phyloP scores from a whole-genome alignment of 92 coral and sea anemone species.

The Micromussa lordhowensis region DNA sequence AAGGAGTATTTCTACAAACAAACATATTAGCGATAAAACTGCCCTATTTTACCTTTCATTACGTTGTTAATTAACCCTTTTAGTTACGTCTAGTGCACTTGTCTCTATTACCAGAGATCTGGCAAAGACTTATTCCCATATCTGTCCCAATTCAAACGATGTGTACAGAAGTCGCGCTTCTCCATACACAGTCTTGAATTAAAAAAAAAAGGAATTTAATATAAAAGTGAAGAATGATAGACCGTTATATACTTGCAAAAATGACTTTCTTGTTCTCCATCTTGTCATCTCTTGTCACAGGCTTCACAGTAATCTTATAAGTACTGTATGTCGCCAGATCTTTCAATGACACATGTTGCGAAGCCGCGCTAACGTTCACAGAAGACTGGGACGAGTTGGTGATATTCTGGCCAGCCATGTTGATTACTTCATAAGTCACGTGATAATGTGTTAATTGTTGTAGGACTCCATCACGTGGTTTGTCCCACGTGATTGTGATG shows the following conservation, averaged over 20 bases:
- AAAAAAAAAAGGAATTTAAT: too few relatives aligned
- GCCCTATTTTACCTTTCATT: too few relatives aligned
- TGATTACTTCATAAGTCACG: constrained; percentile 53
- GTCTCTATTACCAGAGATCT: too few relatives aligned
- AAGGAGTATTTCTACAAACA: too few relatives aligned
- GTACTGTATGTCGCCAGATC: constrained; percentile 53
- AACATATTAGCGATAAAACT: too few relatives aligned
- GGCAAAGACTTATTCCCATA: too few relatives aligned
- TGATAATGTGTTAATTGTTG: constrained; percentile 56
- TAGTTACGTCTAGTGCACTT: too few relatives aligned
- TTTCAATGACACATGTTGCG: constrained; percentile 27
- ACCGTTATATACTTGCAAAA: constrained; percentile 47
- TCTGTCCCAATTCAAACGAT: too few relatives aligned
- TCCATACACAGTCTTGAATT: too few relatives aligned
- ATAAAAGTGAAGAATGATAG: too few relatives aligned
- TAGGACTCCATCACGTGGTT: constrained; percentile 55
- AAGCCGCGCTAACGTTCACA: constrained; percentile 59
- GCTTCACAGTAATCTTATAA: constrained; percentile 56
- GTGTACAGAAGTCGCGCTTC: too few relatives aligned
- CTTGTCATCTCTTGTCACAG: constrained; percentile 36
- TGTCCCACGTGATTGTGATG: constrained; percentile 59
- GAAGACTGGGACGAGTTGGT: constrained; percentile 13
- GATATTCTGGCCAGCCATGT: constrained; percentile 38
- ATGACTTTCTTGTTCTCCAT: constrained; percentile 40
- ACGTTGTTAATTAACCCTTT: too few relatives aligned